A percentile compares a stretch with the other conserved stretches of the same genome.
phyloP scores from a whole-genome alignment of 2,797 vertebrate species.

The Moxostoma hubbsi region DNA sequence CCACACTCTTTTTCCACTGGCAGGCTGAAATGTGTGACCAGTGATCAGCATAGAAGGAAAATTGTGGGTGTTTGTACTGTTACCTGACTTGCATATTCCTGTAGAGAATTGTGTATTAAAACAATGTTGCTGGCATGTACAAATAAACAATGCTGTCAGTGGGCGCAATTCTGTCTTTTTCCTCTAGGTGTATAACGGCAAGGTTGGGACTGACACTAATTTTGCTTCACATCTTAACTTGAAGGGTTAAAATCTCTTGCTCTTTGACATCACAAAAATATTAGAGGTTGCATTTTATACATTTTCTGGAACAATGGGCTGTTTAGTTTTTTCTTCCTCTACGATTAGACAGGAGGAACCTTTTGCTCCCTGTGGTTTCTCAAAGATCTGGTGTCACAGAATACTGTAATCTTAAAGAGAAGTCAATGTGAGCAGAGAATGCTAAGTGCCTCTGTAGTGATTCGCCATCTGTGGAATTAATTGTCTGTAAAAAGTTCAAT shows the following conservation, averaged over 20 bases:
- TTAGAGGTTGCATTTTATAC: not conserved
- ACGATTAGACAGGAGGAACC: slow-evolving; percentile 13
- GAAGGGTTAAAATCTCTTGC: not conserved
- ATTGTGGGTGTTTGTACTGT: too few relatives aligned
- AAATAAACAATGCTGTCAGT: too few relatives aligned
- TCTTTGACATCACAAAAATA: slow-evolving; percentile 26
- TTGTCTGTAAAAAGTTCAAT: slow-evolving; percentile 53
- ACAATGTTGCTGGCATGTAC: too few relatives aligned
- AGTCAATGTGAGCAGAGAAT: slow-evolving; percentile 49
- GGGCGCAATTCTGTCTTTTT: too few relatives aligned
- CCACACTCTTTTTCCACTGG: too few relatives aligned
- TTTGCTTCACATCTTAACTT: not conserved
- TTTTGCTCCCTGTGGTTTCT: slow-evolving; percentile 23
- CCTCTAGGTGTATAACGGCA: too few relatives aligned
- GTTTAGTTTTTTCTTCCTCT: slow-evolving; percentile 38
- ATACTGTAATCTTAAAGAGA: slow-evolving; percentile 43
- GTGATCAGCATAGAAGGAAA: too few relatives aligned
- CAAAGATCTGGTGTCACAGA: slow-evolving; percentile 41
- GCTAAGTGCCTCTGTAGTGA: slow-evolving; percentile 49
- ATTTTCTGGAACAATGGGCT: slow-evolving; percentile 36
- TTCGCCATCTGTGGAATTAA: slow-evolving; percentile 57
- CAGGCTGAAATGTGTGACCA: too few relatives aligned
- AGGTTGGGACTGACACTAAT: not conserved
- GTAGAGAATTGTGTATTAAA: too few relatives aligned
- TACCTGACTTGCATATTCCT: too few relatives aligned